Evolutionary conservation across 1,140 invertebrate genomes (phyloP).

Genomic region (Danaus plexippus): DNA sequence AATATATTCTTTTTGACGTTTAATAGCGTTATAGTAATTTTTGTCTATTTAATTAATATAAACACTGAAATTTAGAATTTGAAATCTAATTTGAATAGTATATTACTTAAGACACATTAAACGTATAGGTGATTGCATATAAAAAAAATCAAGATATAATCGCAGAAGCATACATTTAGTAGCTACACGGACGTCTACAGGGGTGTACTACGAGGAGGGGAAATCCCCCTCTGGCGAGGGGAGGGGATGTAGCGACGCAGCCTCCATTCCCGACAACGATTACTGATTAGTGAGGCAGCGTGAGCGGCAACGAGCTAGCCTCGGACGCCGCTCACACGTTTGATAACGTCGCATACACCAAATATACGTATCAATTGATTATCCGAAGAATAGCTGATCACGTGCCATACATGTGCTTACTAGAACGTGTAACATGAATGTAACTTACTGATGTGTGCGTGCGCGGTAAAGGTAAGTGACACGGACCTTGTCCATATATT

Average conservation of each 20-base stretch:
- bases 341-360: conserved; percentile 27
- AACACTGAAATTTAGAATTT: no score
- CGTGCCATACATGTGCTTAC: conserved; percentile 50
- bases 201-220: conserved; percentile 17
- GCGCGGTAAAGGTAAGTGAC: conserved; percentile 39
- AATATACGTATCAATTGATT: conserved; percentile 29
- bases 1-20: no score
- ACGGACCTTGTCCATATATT: conserved; percentile 17
- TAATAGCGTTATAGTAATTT: no score
- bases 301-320: conserved; percentile 47
- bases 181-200: conserved; percentile 25
- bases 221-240: conserved; percentile 9
- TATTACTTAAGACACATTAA: no score
- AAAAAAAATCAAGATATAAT: not conserved
- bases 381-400: conserved; percentile 50
- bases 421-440: conserved; percentile 53
- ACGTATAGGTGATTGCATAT: no score
- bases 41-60: no score
- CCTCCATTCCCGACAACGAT: conserved; percentile 66
- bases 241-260: conserved; percentile 51
- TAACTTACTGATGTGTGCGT: conserved; percentile 40
- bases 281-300: conserved; percentile 67
- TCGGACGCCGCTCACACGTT: conserved; percentile 40
- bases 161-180: conserved; percentile 8
- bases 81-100: no score